Conservation (phyloP, 2,797 vertebrate species). For the Coendou prehensilis region DNA sequence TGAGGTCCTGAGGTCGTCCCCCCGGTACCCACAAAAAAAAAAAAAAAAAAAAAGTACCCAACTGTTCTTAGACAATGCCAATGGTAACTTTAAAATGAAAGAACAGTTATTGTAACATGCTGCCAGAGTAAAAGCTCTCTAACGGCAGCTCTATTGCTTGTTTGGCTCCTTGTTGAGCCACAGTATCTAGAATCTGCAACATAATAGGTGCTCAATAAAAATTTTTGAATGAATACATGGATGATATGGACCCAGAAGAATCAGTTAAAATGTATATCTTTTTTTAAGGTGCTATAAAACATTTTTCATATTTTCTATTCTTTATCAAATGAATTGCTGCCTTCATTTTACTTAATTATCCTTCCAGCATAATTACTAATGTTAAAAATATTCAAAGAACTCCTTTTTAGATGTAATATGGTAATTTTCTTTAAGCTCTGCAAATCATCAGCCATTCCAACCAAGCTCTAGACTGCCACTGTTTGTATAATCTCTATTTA, state of each 20-base stretch:
- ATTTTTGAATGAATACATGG: conserved; percentile 5
- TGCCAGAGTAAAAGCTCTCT: background rate
- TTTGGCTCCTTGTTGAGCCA: background rate
- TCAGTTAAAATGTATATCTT: background rate
- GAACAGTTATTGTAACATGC: background rate
- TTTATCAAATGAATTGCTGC: conserved; percentile 18
- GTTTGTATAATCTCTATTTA: conserved; percentile 55
- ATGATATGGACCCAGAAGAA: background rate
- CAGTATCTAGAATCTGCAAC: background rate
- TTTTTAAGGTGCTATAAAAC: background rate
- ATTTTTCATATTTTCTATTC: conserved; percentile 37
- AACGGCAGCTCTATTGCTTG: background rate
- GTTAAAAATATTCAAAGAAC: conserved; percentile 50
- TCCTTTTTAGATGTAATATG: conserved; percentile 50
- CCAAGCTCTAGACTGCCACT: background rate
- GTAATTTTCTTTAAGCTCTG: conserved; percentile 40
- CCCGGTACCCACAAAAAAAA: too few relatives aligned
- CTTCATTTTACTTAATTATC: conserved; percentile 51
- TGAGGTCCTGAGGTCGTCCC: too few relatives aligned
- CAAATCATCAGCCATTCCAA: conserved; percentile 24
- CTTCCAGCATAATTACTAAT: conserved; percentile 36
- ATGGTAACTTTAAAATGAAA: background rate
- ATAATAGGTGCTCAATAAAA: background rate
- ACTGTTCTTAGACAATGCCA: background rate
- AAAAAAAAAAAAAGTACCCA: background rate